These are phyloP conservation scores for Zosterops pallidus DNA, from an alignment of 2,113 vertebrate genomes.

Conservation along the genomic window DNA sequence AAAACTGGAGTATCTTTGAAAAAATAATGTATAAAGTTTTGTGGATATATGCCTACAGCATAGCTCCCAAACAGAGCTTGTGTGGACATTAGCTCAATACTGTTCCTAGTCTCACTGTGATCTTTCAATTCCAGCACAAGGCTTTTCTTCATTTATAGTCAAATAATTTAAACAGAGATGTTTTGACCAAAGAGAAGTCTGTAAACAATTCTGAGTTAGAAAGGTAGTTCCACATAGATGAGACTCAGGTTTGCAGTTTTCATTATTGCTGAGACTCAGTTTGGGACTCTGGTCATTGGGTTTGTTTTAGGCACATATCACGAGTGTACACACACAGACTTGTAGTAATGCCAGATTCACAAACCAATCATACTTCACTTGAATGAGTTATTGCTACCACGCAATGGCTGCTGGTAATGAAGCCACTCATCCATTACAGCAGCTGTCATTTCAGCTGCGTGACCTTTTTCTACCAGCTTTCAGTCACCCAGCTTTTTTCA, in stretches of 20 bases:
- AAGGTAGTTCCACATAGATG: background rate
- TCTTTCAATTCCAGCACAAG: background rate
- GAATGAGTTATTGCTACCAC: background rate
- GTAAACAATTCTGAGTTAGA: background rate
- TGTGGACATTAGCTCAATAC: background rate
- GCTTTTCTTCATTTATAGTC: background rate
- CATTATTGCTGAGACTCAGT: background rate
- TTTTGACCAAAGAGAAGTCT: background rate
- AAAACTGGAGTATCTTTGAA: background rate
- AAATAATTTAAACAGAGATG: background rate
- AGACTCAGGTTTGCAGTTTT: background rate
- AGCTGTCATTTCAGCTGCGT: background rate
- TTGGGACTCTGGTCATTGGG: background rate
- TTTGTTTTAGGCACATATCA: background rate
- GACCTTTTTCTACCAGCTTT: background rate
- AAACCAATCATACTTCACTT: background rate
- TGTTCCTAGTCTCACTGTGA: background rate
- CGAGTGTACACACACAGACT: background rate
- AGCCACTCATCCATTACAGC: background rate
- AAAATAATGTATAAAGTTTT: background rate
- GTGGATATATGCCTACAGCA: background rate
- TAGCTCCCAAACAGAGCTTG: background rate
- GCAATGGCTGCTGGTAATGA: background rate
- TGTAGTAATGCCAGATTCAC: background rate
- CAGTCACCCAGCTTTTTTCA: background rate